Evolutionary conservation across 1,140 invertebrate species (phyloP).

Genomic region (Argopecten irradians): DNA sequence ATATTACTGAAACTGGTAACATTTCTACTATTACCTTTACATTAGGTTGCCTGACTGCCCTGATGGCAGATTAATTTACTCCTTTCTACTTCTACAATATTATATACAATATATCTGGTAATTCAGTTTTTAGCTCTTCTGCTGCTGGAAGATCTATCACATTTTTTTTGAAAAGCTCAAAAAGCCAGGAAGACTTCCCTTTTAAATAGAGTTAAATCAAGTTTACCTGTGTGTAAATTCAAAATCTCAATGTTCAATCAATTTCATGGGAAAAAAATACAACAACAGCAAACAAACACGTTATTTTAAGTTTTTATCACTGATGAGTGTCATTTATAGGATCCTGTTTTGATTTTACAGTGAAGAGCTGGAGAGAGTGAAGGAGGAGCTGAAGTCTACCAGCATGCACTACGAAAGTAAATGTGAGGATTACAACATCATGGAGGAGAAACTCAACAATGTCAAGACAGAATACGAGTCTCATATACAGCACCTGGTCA

Average conservation of each 20-base stretch:
- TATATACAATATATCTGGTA: too few species aligned
- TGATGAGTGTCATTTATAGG: neutral
- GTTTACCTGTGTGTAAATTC: too few species aligned
- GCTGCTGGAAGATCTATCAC: too few species aligned
- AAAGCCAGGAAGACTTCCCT: too few species aligned
- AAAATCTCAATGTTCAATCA: too few species aligned
- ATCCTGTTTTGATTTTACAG: conserved; percentile 47
- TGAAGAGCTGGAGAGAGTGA: conserved; percentile 58
- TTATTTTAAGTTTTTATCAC: neutral
- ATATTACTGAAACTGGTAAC: neutral
- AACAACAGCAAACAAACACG: too few species aligned
- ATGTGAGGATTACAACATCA: conserved; percentile 71
- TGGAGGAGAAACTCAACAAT: conserved; percentile 64
- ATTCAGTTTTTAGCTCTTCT: too few species aligned
- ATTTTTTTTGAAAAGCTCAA: too few species aligned
- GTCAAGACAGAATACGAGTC: conserved; percentile 67
- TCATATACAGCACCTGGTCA: conserved; percentile 68
- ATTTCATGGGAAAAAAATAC: too few species aligned
- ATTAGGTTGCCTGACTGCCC: neutral
- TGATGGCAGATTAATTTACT: neutral
- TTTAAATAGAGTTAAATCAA: too few species aligned
- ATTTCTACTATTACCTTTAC: conserved; percentile 27
- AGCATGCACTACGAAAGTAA: conserved; percentile 70
- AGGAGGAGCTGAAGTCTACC: conserved; percentile 66
- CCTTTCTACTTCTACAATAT: neutral